Base-by-base conservation (phyloP, 64 coral and sea anemone species). In the Montipora foliosa region DNA sequence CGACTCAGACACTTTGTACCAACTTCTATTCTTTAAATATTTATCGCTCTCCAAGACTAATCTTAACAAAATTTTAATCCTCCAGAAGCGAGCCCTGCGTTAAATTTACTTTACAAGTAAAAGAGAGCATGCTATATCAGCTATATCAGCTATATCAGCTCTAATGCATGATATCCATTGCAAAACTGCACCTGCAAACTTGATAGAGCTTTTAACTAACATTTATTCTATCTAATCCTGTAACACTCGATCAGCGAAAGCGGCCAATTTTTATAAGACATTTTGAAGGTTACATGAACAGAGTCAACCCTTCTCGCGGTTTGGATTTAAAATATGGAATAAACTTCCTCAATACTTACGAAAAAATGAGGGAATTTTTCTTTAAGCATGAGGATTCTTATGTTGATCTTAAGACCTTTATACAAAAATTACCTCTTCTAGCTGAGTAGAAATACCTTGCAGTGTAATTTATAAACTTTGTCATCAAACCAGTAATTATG, bases 11-110 rank as follows among this genome's bases (percentile, higher is more conserved):
- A 29, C 29, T 1, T 29, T 29, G 29, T 29, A 29, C 29, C 29
- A 55, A 55, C 52, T 10, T 55, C 52, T 55, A 55, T 5, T 55
- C 52, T 55, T 55, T 55, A 55, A 2, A 10, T 55, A 55, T 55
- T 55, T 55, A 55, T 55, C 52, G 3, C 52, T 55, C 52, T 55
- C 10, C 10, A 87, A 87, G 67, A 48, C 25, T 24, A 5, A 37
- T 72, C n/a, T 50, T 51, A 87, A 72, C 25, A 87, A 70, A 44
- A 37, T 87, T 13, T 46, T 87, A 16, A 10, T 72, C 11, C 70
- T 87, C 25, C 84, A 87, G 67, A 87, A 73, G 67, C 66, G 84
- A 24, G 84, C 84, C 50, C 84, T 87, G 84, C 14, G 66, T 17
- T 87, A 7, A 70, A 73, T 87, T 47, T 73, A 57, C 47, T 87